Conservation (phyloP, 2,888 invertebrate species). For the Aleiodes alternator region DNA sequence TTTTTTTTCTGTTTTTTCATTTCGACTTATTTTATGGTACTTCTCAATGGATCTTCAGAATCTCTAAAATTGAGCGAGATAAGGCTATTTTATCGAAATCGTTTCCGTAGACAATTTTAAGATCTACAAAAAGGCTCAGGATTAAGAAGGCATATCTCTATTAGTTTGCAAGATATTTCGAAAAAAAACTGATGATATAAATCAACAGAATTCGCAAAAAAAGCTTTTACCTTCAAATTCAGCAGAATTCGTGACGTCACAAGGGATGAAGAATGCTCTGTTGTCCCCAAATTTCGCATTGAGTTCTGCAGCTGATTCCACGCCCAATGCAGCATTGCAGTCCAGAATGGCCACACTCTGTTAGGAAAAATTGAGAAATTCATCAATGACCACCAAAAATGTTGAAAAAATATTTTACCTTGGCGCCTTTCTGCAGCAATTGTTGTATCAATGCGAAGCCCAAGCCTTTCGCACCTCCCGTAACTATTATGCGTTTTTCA, state of each 20-base stretch:
- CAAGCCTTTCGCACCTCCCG: constrained; percentile 66
- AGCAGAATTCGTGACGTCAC: constrained; percentile 76
- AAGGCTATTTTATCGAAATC: no score
- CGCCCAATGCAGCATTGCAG: constrained; percentile 57
- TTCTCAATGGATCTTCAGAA: no score
- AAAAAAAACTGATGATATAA: no score
- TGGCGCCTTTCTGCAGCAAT: constrained; percentile 66
- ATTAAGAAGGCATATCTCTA: no score
- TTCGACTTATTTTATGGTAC: no score
- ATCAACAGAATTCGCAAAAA: no score
- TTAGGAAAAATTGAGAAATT: constrained; percentile 71
- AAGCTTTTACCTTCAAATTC: constrained; percentile 73
- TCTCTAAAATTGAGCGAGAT: no score
- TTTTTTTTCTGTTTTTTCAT: no score
- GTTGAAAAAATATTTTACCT: constrained; percentile 56
- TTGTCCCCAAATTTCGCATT: constrained; percentile 65
- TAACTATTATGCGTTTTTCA: constrained; percentile 68
- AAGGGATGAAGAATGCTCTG: constrained; percentile 76
- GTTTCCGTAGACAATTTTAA: no score
- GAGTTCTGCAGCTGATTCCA: constrained; percentile 58
- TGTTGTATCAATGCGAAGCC: constrained; percentile 65
- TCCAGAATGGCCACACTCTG: constrained; percentile 66
- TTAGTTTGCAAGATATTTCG: no score
- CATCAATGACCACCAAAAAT: neutral
- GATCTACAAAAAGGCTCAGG: no score